These are phyloP conservation scores for Misgurnus anguillicaudatus DNA, from an alignment of 2,113 vertebrate species.

Conservation along the genomic window DNA sequence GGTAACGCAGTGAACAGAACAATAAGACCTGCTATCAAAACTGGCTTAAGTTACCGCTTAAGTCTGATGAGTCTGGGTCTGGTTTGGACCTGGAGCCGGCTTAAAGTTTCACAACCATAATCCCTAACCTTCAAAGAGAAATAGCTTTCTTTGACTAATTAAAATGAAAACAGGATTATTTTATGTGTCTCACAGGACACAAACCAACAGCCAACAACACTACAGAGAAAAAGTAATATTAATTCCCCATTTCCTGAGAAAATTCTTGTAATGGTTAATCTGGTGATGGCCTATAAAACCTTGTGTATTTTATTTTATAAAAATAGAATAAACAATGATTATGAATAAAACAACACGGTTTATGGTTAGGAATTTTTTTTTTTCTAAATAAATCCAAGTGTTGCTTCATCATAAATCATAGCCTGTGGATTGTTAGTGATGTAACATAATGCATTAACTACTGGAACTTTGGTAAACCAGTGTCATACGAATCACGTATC, in stretches of 20 bases:
- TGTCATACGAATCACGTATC: not conserved
- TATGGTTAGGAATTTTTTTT: too few species aligned
- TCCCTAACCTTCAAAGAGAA: constrained; percentile 58
- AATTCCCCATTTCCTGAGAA: not conserved
- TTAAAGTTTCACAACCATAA: constrained; percentile 61
- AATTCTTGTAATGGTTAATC: not conserved
- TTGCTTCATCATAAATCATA: not conserved
- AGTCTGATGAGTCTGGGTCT: constrained; percentile 42
- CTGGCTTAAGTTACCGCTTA: constrained; percentile 47
- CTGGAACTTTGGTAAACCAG: not conserved
- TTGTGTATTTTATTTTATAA: too few species aligned
- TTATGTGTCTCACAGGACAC: constrained; percentile 7
- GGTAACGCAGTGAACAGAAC: constrained; percentile 12
- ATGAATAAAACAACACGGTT: not conserved
- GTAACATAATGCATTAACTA: not conserved
- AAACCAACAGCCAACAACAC: not conserved
- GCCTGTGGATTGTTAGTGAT: not conserved
- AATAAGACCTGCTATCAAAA: constrained; percentile 66
- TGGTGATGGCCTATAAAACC: not conserved
- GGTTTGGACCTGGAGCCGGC: constrained; percentile 43
- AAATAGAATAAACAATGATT: not conserved
- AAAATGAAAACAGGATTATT: constrained; percentile 30
- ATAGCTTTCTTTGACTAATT: constrained; percentile 27
- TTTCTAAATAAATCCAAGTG: not conserved
- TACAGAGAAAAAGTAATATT: not conserved